A percentile compares a stretch with the other conserved stretches of the same genome.
These are phyloP conservation scores for Rhorus exstirpatorius DNA, from an alignment of 2,888 invertebrate species.

Conservation along the genomic window DNA sequence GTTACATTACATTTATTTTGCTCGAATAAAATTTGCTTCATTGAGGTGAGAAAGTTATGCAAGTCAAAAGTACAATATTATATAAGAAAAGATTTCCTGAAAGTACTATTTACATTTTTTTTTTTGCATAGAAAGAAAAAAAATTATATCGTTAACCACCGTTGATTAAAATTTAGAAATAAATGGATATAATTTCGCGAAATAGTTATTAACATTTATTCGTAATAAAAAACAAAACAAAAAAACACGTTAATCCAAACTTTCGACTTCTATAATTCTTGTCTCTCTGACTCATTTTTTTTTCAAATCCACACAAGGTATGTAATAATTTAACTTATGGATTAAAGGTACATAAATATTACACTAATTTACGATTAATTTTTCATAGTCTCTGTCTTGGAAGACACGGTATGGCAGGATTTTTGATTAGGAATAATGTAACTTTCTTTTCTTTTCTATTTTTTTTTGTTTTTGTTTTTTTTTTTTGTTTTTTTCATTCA, in stretches of 20 bases:
- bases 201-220: slow-evolving; percentile 9
- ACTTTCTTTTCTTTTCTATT: slow-evolving; percentile 35
- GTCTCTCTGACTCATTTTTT: background rate
- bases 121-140: slow-evolving; percentile 8
- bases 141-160: slow-evolving; percentile 30
- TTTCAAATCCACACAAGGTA: slow-evolving; percentile 62
- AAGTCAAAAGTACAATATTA: no score
- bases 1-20: slow-evolving; percentile 1
- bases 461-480: no score
- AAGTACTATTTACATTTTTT: slow-evolving; percentile 37
- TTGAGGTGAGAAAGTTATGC: no score
- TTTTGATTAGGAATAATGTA: slow-evolving; percentile 80
- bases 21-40: no score
- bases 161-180: slow-evolving; percentile 42
- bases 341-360: slow-evolving; percentile 79
- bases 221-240: background rate
- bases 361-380: slow-evolving; percentile 78
- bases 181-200: slow-evolving; percentile 30
- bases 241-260: no score
- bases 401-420: slow-evolving; percentile 84
- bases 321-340: slow-evolving; percentile 76
- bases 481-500: slow-evolving; percentile 2
- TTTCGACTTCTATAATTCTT: no score
- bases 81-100: no score
- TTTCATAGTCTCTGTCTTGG: slow-evolving; percentile 82